These are phyloP conservation scores for Patella caerulea DNA, from an alignment of 2,888 invertebrate species.

Conservation along the genomic window DNA sequence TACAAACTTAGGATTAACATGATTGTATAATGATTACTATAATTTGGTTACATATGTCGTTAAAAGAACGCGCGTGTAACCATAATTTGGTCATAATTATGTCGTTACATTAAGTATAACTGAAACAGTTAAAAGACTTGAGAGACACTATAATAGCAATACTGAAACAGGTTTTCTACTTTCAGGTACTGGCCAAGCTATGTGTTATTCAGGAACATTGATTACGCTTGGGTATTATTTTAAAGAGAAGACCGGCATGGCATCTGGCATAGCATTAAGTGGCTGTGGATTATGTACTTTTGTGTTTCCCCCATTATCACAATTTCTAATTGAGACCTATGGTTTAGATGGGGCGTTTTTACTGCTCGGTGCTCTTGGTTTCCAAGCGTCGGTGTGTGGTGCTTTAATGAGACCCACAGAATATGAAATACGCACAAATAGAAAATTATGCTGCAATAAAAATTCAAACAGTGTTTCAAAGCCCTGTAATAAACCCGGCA, in stretches of 20 bases:
- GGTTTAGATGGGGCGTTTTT: not conserved
- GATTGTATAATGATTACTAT: no score
- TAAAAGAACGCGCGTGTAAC: no score
- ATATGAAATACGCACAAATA: not conserved
- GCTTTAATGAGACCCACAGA: constrained; percentile 1
- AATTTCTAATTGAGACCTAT: not conserved
- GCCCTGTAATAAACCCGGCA: not conserved
- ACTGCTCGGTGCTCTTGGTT: not conserved
- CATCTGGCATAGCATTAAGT: not conserved
- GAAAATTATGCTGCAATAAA: not conserved
- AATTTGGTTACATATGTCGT: no score
- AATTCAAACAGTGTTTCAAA: not conserved
- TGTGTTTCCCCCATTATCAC: not conserved
- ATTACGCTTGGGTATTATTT: constrained; percentile 3
- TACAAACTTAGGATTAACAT: no score
- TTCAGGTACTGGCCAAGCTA: not conserved
- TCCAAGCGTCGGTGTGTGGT: constrained; percentile 5
- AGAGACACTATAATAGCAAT: no score
- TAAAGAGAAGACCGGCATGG: not conserved
- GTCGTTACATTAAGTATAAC: no score
- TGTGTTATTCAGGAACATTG: not conserved
- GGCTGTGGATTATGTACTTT: not conserved
- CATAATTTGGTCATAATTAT: no score
- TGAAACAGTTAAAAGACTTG: no score
- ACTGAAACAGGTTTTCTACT: not conserved